Evolutionary conservation across 2,797 vertebrate species (phyloP).

Genomic region (Crypturellus tataupa): DNA sequence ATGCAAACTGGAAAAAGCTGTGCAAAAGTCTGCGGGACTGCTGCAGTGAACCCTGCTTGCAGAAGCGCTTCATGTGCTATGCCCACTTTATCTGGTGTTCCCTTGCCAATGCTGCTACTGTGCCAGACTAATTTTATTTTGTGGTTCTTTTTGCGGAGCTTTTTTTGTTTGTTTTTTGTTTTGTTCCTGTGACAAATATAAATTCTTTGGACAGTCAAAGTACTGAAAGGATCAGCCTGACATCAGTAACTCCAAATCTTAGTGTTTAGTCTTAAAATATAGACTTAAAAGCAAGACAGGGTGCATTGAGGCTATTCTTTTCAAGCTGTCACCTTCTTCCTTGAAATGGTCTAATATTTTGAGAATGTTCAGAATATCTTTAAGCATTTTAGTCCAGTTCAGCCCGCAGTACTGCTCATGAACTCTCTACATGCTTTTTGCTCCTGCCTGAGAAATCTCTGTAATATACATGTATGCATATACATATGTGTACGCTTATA

Average conservation of each 20-base stretch:
- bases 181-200: not conserved
- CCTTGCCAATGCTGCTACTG: not conserved
- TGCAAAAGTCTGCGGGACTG: not conserved
- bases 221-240: not conserved
- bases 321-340: not conserved
- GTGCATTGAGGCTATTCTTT: not conserved
- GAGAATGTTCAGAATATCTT: constrained; percentile 11
- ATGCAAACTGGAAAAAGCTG: not conserved
- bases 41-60: not conserved
- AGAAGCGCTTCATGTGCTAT: not conserved
- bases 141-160: not conserved
- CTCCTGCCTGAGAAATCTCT: not conserved
- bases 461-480: not conserved
- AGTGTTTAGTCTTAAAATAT: constrained; percentile 34
- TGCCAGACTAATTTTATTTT: constrained; percentile 43
- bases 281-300: constrained; percentile 3
- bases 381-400: not conserved
- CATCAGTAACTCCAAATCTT: constrained; percentile 23
- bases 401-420: not conserved
- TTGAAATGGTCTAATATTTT: not conserved
- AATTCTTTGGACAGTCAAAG: constrained; percentile 45
- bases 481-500: not conserved
- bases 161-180: not conserved
- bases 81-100: constrained; percentile 15
- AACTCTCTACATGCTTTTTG: not conserved